These are phyloP conservation scores for Deilephila porcellus DNA, from an alignment of 2,888 invertebrate species.

Conservation along the genomic window DNA sequence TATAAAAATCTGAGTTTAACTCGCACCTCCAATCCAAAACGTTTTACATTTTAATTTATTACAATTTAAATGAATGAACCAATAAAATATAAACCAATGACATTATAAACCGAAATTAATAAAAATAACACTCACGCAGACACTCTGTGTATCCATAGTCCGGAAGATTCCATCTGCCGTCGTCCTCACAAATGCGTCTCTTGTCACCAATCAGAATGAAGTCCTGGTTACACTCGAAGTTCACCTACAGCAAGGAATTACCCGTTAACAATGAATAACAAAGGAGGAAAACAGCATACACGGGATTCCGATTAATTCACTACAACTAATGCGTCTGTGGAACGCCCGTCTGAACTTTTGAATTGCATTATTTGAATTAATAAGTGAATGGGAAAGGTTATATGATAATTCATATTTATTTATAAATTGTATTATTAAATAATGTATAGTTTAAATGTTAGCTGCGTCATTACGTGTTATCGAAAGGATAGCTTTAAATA, in stretches of 20 bases:
- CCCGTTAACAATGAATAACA: conserved; percentile 29
- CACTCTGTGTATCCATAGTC: conserved; percentile 95
- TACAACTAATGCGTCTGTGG: background rate
- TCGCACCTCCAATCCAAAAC: no score
- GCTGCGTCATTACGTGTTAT: no score
- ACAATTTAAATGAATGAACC: no score
- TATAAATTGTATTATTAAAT: background rate
- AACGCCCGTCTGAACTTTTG: background rate
- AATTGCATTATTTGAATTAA: background rate
- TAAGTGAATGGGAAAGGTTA: background rate
- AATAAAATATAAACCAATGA: background rate
- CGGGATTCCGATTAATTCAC: background rate
- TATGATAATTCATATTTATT: background rate
- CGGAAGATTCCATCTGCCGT: conserved; percentile 93
- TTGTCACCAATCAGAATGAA: conserved; percentile 94
- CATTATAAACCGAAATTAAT: conserved; percentile 30
- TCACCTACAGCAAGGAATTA: conserved; percentile 76
- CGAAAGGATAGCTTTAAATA: no score
- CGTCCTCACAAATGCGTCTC: conserved; percentile 90
- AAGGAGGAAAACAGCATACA: conserved; percentile 22
- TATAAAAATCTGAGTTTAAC: no score
- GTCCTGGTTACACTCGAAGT: conserved; percentile 95
- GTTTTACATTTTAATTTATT: background rate
- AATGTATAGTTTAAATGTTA: background rate
- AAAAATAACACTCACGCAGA: conserved; percentile 89